phyloP scores from a whole-genome alignment of 2,113 vertebrate genomes.

The Turdus rufiventris region DNA sequence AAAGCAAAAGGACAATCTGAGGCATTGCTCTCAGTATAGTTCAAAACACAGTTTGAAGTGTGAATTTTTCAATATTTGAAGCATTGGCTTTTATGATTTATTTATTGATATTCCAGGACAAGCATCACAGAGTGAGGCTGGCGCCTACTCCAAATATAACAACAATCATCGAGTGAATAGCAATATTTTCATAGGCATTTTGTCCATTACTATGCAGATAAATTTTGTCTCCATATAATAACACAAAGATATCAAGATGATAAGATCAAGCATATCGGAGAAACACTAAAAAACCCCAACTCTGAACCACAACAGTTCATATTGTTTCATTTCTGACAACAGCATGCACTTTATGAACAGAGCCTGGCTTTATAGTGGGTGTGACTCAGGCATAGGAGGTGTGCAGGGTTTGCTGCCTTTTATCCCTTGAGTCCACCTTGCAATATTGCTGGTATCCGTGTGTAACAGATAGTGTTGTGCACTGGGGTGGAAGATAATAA shows the following conservation, averaged over 20 bases:
- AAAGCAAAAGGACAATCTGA: constrained; percentile 58
- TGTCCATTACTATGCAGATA: constrained; percentile 6
- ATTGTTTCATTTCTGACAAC: constrained; percentile 26
- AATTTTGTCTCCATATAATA: background rate
- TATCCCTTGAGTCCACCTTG: constrained; percentile 66
- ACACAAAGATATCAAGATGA: background rate
- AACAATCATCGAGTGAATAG: background rate
- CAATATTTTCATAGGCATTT: background rate
- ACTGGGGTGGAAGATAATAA: constrained; percentile 77
- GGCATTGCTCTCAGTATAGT: constrained; percentile 45
- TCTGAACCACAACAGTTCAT: constrained; percentile 4
- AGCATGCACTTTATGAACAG: background rate
- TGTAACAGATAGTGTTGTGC: constrained; percentile 79
- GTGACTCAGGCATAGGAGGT: constrained; percentile 58
- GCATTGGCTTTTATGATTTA: constrained; percentile 66
- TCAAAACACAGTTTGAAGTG: constrained; percentile 67
- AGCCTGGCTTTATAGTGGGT: constrained; percentile 31
- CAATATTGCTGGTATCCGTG: constrained; percentile 74
- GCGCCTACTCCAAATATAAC: constrained; percentile 23
- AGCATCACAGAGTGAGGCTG: background rate
- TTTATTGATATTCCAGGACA: constrained; percentile 64
- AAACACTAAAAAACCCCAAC: background rate
- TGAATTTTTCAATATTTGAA: constrained; percentile 65
- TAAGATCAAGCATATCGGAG: background rate
- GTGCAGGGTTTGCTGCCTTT: constrained; percentile 57